Evolutionary conservation across 2,797 vertebrate species (phyloP).

Genomic region (Pogonophryne albipinna): DNA sequence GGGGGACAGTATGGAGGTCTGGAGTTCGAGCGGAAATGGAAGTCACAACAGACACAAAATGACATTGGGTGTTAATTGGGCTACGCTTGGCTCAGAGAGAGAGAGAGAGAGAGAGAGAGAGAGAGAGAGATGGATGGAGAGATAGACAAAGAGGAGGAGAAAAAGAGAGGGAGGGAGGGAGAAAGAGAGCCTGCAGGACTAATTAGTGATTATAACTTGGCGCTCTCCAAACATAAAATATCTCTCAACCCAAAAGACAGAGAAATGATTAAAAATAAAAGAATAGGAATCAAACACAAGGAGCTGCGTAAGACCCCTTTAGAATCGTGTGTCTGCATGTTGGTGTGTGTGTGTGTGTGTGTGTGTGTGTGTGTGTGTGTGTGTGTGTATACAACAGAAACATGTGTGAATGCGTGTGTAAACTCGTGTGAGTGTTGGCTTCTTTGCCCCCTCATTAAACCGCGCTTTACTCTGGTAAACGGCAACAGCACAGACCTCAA

Average conservation of each 20-base stretch:
- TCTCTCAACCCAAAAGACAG: constrained; percentile 80
- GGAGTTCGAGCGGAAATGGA: constrained; percentile 57
- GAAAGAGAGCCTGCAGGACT: constrained; percentile 79
- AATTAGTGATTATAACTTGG: constrained; percentile 83
- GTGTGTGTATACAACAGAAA: background rate
- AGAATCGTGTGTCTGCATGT: constrained; percentile 48
- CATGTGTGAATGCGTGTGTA: constrained; percentile 45
- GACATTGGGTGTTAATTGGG: constrained; percentile 77
- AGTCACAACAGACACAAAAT: constrained; percentile 72
- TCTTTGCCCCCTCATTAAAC: constrained; percentile 77
- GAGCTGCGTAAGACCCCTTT: constrained; percentile 69
- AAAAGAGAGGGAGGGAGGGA: constrained; percentile 50
- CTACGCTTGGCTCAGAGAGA: constrained; percentile 69
- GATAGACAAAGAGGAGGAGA: constrained; percentile 67
- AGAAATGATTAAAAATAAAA: constrained; percentile 83
- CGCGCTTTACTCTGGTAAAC: constrained; percentile 80
- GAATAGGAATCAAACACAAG: constrained; percentile 78
- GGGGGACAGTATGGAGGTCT: constrained; percentile 41
- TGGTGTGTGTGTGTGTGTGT: constrained; percentile 34
- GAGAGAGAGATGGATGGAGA: constrained; percentile 36
- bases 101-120: constrained; percentile 58
- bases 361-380: constrained; percentile 35
- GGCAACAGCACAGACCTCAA: constrained; percentile 74
- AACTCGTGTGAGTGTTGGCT: constrained; percentile 34
- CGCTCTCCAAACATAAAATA: constrained; percentile 83